Percentiles rank a stretch among this genome's conserved stretches.
Conservation (phyloP, 2,797 vertebrate genomes). For the Sylvia borin region DNA sequence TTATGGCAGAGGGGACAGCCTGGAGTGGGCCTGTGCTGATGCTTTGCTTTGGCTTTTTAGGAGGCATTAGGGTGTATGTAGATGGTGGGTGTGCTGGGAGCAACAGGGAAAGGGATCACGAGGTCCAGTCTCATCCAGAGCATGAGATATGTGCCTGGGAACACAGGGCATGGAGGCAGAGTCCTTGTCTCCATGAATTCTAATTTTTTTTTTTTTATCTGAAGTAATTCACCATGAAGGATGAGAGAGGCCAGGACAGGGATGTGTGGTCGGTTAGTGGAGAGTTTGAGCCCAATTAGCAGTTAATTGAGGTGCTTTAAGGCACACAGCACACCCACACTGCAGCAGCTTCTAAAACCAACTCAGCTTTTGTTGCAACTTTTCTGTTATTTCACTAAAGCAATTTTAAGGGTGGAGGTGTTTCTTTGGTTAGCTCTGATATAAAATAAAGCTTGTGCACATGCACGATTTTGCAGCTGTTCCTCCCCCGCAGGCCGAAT, state of each 20-base stretch:
- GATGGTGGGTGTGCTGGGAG: background rate
- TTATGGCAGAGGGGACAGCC: background rate
- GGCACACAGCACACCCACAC: background rate
- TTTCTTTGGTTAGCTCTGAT: background rate
- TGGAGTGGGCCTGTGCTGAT: background rate
- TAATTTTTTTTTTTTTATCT: background rate
- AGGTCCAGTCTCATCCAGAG: background rate
- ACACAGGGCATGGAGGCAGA: background rate
- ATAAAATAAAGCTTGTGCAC: background rate
- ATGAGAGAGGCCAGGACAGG: background rate
- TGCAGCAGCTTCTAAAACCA: background rate
- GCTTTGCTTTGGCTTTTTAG: background rate
- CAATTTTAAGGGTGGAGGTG: background rate
- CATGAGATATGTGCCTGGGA: fast-evolving
- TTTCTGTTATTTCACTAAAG: background rate
- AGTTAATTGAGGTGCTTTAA: background rate
- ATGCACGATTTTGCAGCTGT: background rate
- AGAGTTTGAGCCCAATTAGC: background rate
- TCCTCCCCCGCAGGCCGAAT: background rate
- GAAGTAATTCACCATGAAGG: background rate
- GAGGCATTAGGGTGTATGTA: fast-evolving
- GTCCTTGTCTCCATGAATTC: background rate
- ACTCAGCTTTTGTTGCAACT: background rate
- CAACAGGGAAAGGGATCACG: background rate
- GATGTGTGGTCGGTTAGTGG: background rate